A percentile compares a stretch with the other conserved stretches of the same genome.
phyloP scores from a whole-genome alignment of 2,113 vertebrate genomes.

The Tupaia tana region DNA sequence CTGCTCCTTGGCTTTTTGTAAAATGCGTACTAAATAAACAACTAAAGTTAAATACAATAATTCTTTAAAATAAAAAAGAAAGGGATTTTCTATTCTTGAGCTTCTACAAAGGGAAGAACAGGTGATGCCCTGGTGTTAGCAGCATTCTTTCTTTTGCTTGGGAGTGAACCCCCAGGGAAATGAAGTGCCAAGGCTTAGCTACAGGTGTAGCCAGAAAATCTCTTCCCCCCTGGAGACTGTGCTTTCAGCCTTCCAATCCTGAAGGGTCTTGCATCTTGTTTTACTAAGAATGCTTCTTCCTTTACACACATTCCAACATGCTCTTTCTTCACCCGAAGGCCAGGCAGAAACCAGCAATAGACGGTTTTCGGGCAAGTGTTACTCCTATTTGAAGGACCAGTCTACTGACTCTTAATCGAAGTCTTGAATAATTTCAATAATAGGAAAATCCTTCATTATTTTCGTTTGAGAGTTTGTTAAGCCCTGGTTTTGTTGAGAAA shows the following conservation, averaged over 20 bases:
- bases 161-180: not conserved
- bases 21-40: not conserved
- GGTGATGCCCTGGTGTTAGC: not conserved
- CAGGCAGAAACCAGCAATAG: not conserved
- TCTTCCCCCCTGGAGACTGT: not conserved
- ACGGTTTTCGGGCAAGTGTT: not conserved
- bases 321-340: not conserved
- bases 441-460: conserved; percentile 17
- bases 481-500: not conserved
- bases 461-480: conserved; percentile 47
- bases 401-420: not conserved
- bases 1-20: not conserved
- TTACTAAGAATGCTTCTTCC: not conserved
- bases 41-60: too few relatives aligned
- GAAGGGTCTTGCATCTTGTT: not conserved
- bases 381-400: not conserved
- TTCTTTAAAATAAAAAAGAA: too few relatives aligned
- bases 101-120: not conserved
- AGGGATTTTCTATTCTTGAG: not conserved
- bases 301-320: not conserved
- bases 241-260: not conserved
- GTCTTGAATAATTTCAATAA: not conserved
- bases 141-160: not conserved
- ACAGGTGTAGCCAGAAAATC: not conserved
- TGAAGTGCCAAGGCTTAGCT: not conserved